phyloP scores from a whole-genome alignment of 2,797 vertebrate species.

The Zenarchopterus dispar region DNA sequence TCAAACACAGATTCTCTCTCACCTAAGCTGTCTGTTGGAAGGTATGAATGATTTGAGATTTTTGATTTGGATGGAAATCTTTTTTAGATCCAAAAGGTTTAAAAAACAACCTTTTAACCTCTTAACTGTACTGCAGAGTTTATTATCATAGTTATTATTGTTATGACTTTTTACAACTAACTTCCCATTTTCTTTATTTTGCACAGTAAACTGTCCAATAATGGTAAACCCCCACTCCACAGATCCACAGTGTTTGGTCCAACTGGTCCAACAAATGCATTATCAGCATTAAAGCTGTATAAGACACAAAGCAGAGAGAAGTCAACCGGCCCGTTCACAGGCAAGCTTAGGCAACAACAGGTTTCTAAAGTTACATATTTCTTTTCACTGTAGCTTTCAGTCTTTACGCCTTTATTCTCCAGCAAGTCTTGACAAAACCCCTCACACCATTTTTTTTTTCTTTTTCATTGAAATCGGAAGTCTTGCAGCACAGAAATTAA shows the following conservation, averaged over 20 bases:
- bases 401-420: slow-evolving; percentile 23
- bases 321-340: slow-evolving; percentile 24
- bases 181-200: slow-evolving; percentile 10
- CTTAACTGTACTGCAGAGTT: background rate
- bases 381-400: slow-evolving; percentile 4
- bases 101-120: slow-evolving; percentile 6
- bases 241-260: background rate
- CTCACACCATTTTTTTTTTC: background rate
- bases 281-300: background rate
- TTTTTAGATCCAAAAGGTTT: slow-evolving; percentile 2
- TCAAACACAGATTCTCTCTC: slow-evolving; percentile 19
- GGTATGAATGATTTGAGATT: slow-evolving; percentile 15
- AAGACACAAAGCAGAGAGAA: slow-evolving; percentile 12
- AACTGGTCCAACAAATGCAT: too few species aligned
- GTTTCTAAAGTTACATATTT: background rate
- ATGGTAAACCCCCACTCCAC: background rate
- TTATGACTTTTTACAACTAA: background rate
- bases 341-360: slow-evolving; percentile 13
- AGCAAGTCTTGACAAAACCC: slow-evolving; percentile 14
- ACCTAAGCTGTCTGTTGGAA: slow-evolving; percentile 24
- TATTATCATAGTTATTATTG: too few species aligned
- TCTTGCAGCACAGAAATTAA: slow-evolving; percentile 18
- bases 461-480: slow-evolving; percentile 32
- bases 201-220: background rate
- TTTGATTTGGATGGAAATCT: slow-evolving; percentile 18